A percentile compares a stretch with the other conserved stretches of the same genome.
Evolutionary conservation across 1,140 invertebrate species (phyloP).

Genomic region (Phenacoccus solenopsis): DNA sequence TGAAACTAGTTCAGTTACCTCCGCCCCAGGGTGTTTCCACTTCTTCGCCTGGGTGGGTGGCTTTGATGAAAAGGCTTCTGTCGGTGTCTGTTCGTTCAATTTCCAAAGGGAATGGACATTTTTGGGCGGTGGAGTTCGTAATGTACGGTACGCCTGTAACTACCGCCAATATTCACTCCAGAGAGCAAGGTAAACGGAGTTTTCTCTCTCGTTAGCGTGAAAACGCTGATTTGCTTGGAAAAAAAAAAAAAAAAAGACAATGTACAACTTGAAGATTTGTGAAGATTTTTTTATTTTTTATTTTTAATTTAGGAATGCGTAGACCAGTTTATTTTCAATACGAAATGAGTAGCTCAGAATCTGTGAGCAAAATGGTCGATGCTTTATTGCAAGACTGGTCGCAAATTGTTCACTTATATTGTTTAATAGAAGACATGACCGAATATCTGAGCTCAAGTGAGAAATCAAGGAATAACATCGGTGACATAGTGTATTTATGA

Average conservation of each 20-base stretch:
- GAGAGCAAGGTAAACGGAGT: slow-evolving; percentile 75
- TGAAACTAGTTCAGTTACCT: slow-evolving; percentile 68
- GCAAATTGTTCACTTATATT: slow-evolving; percentile 78
- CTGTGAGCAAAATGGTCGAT: slow-evolving; percentile 61
- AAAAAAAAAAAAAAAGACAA: too few species aligned
- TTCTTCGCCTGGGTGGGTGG: slow-evolving; percentile 40
- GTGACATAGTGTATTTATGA: too few species aligned
- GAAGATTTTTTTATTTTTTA: slow-evolving; percentile 19
- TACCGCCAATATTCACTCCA: slow-evolving; percentile 51
- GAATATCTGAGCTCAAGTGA: slow-evolving; percentile 44
- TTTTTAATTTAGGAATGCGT: slow-evolving; percentile 44
- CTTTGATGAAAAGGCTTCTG: slow-evolving; percentile 60
- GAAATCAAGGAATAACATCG: too few species aligned
- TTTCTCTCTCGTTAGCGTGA: too few species aligned
- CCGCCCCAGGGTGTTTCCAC: slow-evolving; percentile 39
- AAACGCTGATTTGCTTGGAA: too few species aligned
- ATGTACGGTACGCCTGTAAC: slow-evolving; percentile 73
- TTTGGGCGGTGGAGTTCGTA: slow-evolving; percentile 81
- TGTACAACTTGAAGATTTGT: too few species aligned
- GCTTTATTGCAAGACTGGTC: slow-evolving; percentile 77
- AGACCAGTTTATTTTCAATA: slow-evolving; percentile 78
- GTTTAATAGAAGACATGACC: slow-evolving; percentile 64
- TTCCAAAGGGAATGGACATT: slow-evolving; percentile 45
- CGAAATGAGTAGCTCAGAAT: slow-evolving; percentile 65
- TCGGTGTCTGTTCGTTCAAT: slow-evolving; percentile 75